These are phyloP conservation scores for Noctua janthe DNA, from an alignment of 2,888 invertebrate genomes.

Conservation along the genomic window DNA sequence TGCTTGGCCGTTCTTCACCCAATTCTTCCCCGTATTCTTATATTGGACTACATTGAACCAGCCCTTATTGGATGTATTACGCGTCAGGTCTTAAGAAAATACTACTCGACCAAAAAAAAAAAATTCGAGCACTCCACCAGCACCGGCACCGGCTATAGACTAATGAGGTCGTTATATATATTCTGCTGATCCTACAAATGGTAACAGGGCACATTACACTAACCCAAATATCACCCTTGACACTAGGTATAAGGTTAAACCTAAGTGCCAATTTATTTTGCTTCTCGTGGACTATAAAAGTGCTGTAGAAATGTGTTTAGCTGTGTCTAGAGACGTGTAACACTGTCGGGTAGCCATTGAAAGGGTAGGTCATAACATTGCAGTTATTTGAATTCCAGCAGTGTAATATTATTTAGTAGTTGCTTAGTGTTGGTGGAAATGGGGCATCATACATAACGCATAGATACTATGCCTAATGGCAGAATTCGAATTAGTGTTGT, in stretches of 20 bases:
- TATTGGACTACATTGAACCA: not conserved
- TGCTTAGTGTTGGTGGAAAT: not conserved
- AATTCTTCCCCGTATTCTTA: not conserved
- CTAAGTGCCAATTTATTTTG: constrained; percentile 31
- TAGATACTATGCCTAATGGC: not conserved
- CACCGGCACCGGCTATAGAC: not conserved
- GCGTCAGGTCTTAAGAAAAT: not conserved
- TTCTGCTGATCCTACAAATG: constrained; percentile 2
- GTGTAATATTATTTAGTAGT: not conserved
- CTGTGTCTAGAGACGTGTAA: constrained; percentile 26
- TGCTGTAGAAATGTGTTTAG: constrained; percentile 17
- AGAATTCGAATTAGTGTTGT: not conserved
- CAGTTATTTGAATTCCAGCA: not conserved
- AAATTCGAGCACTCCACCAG: not conserved
- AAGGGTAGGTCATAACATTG: constrained; percentile 10
- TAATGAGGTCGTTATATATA: constrained; percentile 3
- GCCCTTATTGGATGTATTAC: not conserved
- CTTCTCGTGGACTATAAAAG: constrained; percentile 12
- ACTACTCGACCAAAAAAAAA: not conserved
- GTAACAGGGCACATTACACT: not conserved
- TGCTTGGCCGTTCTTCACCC: not conserved
- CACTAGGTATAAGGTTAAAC: constrained; percentile 6
- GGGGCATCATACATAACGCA: not conserved
- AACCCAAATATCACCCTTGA: constrained; percentile 15
- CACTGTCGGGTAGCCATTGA: not conserved